A percentile compares a stretch with the other conserved stretches of the same genome.
These are phyloP conservation scores for Drosophila pallidifrons DNA, from an alignment of 1,140 invertebrate genomes.

Conservation along the genomic window DNA sequence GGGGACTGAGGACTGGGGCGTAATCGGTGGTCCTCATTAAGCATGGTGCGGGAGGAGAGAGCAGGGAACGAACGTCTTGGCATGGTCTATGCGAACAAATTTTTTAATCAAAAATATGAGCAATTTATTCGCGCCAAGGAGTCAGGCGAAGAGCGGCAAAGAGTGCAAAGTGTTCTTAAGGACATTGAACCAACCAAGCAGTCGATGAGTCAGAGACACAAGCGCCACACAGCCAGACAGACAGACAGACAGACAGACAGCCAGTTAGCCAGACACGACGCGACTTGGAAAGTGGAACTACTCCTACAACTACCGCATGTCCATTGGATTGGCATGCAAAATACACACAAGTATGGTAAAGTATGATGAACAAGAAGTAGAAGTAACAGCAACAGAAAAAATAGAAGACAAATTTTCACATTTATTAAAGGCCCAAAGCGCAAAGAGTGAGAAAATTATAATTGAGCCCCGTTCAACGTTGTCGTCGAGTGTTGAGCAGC, in stretches of 20 bases:
- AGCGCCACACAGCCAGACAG: constrained; percentile 5
- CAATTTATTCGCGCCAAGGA: constrained; percentile 42
- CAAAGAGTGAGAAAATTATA: constrained; percentile 53
- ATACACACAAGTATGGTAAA: constrained; percentile 22
- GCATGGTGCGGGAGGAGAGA: background rate
- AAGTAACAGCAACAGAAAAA: constrained; percentile 15
- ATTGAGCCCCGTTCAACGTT: constrained; percentile 36
- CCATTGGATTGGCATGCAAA: constrained; percentile 45
- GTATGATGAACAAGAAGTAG: constrained; percentile 12
- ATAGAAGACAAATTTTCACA: constrained; percentile 40
- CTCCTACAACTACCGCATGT: constrained; percentile 35
- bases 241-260: too few species aligned
- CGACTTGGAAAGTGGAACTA: constrained; percentile 46
- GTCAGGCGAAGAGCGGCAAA: background rate
- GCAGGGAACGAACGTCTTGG: background rate
- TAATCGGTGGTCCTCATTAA: constrained; percentile 29
- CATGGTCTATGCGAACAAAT: constrained; percentile 8
- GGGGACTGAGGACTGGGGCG: background rate
- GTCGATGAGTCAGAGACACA: constrained; percentile 40
- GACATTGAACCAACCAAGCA: constrained; percentile 43
- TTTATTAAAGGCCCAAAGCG: constrained; percentile 46
- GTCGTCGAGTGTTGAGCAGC: constrained; percentile 30
- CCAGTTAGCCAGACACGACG: constrained; percentile 5
- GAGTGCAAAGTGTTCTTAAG: constrained; percentile 31
- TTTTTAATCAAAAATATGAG: constrained; percentile 57